Conservation (phyloP, 2,888 invertebrate species). For the Yponomeuta cagnagella region DNA sequence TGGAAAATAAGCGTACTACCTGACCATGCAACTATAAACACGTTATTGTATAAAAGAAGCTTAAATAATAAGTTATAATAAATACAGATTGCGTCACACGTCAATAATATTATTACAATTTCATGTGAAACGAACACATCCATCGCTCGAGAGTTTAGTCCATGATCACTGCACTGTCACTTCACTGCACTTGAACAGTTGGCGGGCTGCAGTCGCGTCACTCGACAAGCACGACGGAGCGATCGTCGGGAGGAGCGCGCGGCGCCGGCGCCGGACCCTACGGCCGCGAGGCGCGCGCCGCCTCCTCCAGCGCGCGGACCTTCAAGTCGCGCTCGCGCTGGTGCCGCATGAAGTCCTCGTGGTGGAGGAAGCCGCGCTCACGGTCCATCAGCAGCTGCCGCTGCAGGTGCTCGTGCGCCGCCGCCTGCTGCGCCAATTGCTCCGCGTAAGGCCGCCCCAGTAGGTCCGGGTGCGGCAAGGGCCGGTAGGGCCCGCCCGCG, state of each 20-base stretch:
- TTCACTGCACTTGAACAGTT: neutral
- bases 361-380: conserved; percentile 81
- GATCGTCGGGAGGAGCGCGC: conserved; percentile 1
- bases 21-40: conserved; percentile 71
- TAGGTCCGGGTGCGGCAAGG: conserved; percentile 85
- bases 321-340: conserved; percentile 90
- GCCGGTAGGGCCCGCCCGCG: conserved; percentile 76
- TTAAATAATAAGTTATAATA: conserved; percentile 57
- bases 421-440: conserved; percentile 85
- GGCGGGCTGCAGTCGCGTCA: neutral
- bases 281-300: conserved; percentile 80
- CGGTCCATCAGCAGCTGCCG: conserved; percentile 89
- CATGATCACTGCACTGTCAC: neutral
- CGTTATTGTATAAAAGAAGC: conserved; percentile 50
- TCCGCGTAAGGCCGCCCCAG: conserved; percentile 88
- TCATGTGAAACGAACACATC: neutral
- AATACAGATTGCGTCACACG: conserved; percentile 59
- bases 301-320: conserved; percentile 90
- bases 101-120: conserved; percentile 20
- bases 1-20: conserved; percentile 69
- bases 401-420: conserved; percentile 90
- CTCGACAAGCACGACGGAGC: conserved; percentile 12
- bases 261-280: conserved; percentile 33
- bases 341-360: conserved; percentile 79
- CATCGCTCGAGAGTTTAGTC: neutral